Evolutionary conservation across 1,140 invertebrate species (phyloP), one percentile per base, ranked within the genome.

Genomic region (Drosophila nigrodunni): DNA sequence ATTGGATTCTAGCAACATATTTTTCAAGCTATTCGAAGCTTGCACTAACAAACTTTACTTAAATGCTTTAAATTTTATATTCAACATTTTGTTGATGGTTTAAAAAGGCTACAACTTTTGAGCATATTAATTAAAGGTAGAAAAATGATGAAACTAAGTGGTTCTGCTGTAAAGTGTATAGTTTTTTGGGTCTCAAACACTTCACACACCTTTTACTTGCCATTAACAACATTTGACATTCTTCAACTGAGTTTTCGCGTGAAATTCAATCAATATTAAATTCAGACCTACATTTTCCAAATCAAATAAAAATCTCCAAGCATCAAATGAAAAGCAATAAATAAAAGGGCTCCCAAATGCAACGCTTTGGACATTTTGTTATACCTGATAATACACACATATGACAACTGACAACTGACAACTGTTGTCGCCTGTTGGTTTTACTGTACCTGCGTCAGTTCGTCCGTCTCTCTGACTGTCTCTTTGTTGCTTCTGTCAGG

Each of bases 321-420:
- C 55, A 47, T 25, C 52, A 66, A 54, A 43, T 43, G 61, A 25
- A 43, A 50, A 58, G 35, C 54, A 67, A 47, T 67, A 58, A 47
- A 67, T 4, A 57, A 37, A 37, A 15, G n/a, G 8, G 18, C 21
- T 7, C 3, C 30, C n/a, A 54, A 13, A 30, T 54, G 50, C 30
- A 35, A 35, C 7, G 30, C n/a, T 7, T 9, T 37, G 50, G 50
- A 15, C 50, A 54, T 54, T 54, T 54, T 37, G 50, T 54, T 37
- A 54, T 54, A 34, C 50, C 13, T 15, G 13, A 54, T 65, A 57
- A 62, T 62, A 50, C 34, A 62, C 43, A 7, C 43, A 21, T 46
- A 47, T 47, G 43, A 62, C 44, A 62, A 50, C 30, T 61, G 43
- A 62, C 44, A 62, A 50, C 30, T 61, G 59, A 50, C 15, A 61